Base-by-base conservation (phyloP, 2,888 invertebrate species). In the Hydriomena furcata region DNA sequence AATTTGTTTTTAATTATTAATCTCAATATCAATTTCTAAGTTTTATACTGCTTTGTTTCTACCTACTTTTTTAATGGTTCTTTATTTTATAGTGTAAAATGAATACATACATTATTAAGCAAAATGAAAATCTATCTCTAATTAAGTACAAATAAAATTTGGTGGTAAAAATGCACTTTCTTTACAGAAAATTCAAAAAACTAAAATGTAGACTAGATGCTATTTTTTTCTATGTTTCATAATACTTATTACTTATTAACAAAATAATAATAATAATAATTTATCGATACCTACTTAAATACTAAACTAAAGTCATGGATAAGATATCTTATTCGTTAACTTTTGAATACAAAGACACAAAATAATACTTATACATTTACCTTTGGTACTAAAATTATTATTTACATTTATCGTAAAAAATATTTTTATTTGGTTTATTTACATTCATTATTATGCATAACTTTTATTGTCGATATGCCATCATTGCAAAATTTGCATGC, bases 61-160 rank as follows among this genome's bases (percentile, higher is more conserved):
- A n/a, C n/a, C n/a, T n/a, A n/a, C n/a, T n/a, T n/a, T 12, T 11
- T 11, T 1, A 8, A 12, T 11, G 28, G 10, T 28, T 10, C 6
- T 31, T 12, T 12, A 7, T 12, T 31, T 12, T 12, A 7, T 12
- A 13, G 6, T 31, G 10, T 31, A 17, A 17, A 4, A 17, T 17
- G n/a, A n/a, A n/a, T n/a, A n/a, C n/a, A n/a, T n/a, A n/a, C n/a
- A n/a, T 17, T 17, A 17, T 17, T 17, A 17, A 2, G 17, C 17
- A 17, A 24, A 24, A 12, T 12, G 12, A 4, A 36, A 36, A 20
- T 7, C 11, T 43, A 43, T 25, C 44, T 35, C 52, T 79, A 79
- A 61, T 83, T 84, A 84, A 84, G 83, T 84, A 83, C 82, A 74
- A 63, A 63, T 62, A 57, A 66, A 65, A 40, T 78, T 82, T 79